A percentile compares a stretch with the other conserved stretches of the same genome.
These are phyloP conservation scores for Bathynomus jamesi DNA, from an alignment of 1,140 invertebrate genomes.

Conservation along the genomic window DNA sequence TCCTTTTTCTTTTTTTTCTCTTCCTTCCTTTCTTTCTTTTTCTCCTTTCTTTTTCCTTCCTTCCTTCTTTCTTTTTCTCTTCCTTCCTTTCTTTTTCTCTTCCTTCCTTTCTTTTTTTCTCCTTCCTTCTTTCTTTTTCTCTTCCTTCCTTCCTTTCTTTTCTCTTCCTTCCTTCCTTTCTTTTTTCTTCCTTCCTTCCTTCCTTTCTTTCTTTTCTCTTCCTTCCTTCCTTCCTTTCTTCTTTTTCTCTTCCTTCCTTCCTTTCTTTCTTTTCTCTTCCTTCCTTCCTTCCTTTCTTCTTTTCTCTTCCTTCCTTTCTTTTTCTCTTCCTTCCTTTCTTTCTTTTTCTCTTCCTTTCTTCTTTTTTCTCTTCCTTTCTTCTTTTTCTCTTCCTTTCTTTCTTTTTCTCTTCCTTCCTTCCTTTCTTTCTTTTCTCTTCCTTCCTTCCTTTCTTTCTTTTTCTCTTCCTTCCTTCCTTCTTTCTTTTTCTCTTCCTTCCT, in stretches of 20 bases:
- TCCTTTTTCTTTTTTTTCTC: not conserved
- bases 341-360: not conserved
- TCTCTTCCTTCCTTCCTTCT: not conserved
- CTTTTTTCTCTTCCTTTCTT: not conserved
- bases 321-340: not conserved
- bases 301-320: not conserved
- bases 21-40: not conserved
- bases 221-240: constrained; percentile 5
- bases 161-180: constrained; percentile 10
- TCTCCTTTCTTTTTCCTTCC: not conserved
- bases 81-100: not conserved
- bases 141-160: constrained; percentile 3
- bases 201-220: constrained; percentile 2
- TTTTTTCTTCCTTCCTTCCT: constrained; percentile 1
- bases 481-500: not conserved
- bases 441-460: not conserved
- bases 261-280: not conserved
- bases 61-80: not conserved
- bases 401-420: too few species aligned
- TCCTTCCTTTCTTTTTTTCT: too few species aligned
- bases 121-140: not conserved
- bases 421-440: not conserved
- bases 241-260: not conserved
- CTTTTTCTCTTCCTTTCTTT: not conserved
- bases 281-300: not conserved